Base-by-base conservation (phyloP, 2,113 vertebrate genomes). In the Macrotis lagotis region DNA sequence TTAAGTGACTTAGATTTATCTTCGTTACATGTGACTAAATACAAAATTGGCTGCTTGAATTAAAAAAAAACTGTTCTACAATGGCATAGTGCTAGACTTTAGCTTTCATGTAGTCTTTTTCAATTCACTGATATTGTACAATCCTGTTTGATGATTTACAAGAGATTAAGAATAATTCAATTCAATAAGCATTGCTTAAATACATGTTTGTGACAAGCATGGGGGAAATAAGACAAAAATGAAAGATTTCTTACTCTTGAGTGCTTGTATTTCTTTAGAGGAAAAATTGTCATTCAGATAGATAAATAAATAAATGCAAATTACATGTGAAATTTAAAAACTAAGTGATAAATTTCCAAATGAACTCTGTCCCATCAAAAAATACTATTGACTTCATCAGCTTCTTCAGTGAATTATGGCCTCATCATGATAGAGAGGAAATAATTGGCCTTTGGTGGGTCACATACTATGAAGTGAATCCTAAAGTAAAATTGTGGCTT, bases 301-400 rank as follows among this genome's bases (percentile, higher is more conserved):
- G 25, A 31, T 28, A 51, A 89, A 25, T 28, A 51, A 89, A 25
- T 25, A 37, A 44, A 83, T 83, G 16, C 16, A 83, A 83, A 44
- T 7, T 83, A 44, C 6, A 83, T 83, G 24, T 24, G 19, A 83
- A 83, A 44, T 83, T 93, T 93, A 55, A 47, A 52, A 96, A 94
- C 93, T 95, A 16, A 91, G 74, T 44, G 26, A 37, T 51, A 95
- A 93, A 25, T 3, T 92, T 93, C 50, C 91, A 66, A 94, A 95
- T 92, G 89, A 92, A 28, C 26, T 91, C 24, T 25, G 48, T 59
- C 93, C 50, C 83, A 44, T 8, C 92, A 91, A 94, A 9, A 51
- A 94, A 91, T 92, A 90, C 28, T 88, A 91, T 90, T 91, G 48
- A 48, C 26, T 94, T 48, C 31, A 88, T 90, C 10, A 90, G 74